Conservation (phyloP, 2,113 vertebrate species). For the Synodontis membranacea region DNA sequence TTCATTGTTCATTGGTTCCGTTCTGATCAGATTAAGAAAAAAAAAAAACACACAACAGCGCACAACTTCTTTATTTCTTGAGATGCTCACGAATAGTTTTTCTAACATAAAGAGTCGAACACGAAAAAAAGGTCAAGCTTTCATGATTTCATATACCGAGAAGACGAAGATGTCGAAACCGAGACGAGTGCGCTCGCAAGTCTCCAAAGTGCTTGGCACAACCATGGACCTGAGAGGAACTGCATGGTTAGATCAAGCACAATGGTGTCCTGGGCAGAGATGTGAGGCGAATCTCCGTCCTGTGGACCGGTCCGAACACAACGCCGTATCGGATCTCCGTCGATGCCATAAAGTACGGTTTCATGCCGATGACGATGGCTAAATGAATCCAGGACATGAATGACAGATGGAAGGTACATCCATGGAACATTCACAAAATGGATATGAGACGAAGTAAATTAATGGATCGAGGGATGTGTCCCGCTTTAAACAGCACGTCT, state of each 20-base stretch:
- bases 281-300: slow-evolving; percentile 1
- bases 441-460: background rate
- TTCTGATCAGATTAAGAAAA: background rate
- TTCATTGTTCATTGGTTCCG: background rate
- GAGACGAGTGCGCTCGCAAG: slow-evolving; percentile 61
- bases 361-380: slow-evolving; percentile 21
- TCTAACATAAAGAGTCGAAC: background rate
- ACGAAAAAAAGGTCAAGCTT: background rate
- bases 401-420: slow-evolving; percentile 15
- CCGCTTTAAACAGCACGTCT: background rate
- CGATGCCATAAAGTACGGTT: background rate
- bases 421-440: slow-evolving; percentile 26
- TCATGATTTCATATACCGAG: background rate
- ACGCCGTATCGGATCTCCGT: background rate
- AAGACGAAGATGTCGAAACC: background rate
- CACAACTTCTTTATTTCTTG: slow-evolving; percentile 25
- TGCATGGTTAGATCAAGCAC: slow-evolving; percentile 88
- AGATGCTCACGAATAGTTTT: background rate
- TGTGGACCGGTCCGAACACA: slow-evolving; percentile 12
- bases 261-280: slow-evolving; percentile 74
- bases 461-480: background rate
- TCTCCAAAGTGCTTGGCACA: slow-evolving; percentile 81
- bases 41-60: background rate
- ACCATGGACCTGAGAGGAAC: slow-evolving; percentile 76
- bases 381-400: slow-evolving; percentile 27